phyloP scores from a whole-genome alignment of 2,888 invertebrate genomes.

The Lasioglossum morio region DNA sequence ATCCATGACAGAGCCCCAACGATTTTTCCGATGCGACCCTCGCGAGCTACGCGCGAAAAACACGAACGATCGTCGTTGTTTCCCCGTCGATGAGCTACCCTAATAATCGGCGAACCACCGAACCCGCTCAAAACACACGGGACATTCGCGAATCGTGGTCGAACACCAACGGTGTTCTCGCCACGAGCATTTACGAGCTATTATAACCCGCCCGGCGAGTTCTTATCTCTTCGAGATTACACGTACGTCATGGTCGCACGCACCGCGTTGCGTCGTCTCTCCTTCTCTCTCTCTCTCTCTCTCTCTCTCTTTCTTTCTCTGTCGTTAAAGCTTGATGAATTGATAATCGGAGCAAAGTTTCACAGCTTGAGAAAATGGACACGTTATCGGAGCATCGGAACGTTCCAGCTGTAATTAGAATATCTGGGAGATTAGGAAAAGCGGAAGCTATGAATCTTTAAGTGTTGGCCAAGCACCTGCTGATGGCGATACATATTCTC shows the following conservation, averaged over 20 bases:
- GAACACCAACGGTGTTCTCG: constrained; percentile 22
- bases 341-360: background rate
- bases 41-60: background rate
- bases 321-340: background rate
- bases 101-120: constrained; percentile 9
- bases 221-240: constrained; percentile 45
- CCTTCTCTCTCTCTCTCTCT: background rate
- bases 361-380: background rate
- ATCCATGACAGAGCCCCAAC: too few species aligned
- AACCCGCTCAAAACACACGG: constrained; percentile 9
- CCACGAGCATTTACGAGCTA: constrained; percentile 43
- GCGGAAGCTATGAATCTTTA: background rate
- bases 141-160: constrained; percentile 10
- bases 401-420: background rate
- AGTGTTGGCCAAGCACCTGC: background rate
- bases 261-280: background rate
- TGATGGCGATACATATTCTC: too few species aligned
- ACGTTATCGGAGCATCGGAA: background rate
- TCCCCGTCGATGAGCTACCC: background rate
- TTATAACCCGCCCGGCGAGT: constrained; percentile 36
- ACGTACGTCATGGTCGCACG: constrained; percentile 20
- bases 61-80: background rate
- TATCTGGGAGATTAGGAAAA: background rate
- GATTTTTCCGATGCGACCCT: background rate
- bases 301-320: too few species aligned